phyloP scores from a whole-genome alignment of 2,797 vertebrate species.

The Lerista edwardsae region DNA sequence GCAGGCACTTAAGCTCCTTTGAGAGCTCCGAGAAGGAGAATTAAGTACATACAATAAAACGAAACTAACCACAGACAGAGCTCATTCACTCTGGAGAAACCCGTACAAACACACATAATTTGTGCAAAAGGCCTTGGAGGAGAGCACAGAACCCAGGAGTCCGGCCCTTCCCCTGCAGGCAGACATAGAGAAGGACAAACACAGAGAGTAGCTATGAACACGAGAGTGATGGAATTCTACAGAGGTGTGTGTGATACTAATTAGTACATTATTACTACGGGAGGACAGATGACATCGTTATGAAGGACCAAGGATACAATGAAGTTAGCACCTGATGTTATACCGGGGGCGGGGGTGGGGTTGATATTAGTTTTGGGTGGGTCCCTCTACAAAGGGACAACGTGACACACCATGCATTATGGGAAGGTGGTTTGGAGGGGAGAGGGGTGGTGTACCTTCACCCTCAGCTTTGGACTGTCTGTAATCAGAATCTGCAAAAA shows the following conservation, averaged over 20 bases:
- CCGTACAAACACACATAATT: not conserved
- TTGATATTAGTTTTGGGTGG: not conserved
- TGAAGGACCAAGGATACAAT: not conserved
- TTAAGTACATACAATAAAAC: too few species aligned
- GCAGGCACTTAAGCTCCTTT: too few species aligned
- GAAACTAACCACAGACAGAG: not conserved
- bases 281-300: not conserved
- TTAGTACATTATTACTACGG: slow-evolving; percentile 13
- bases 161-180: not conserved
- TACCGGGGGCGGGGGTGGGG: too few species aligned
- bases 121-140: slow-evolving; percentile 12
- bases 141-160: fast-evolving
- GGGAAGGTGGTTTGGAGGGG: not conserved
- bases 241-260: not conserved
- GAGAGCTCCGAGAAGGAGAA: too few species aligned
- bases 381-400: not conserved
- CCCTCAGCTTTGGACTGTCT: slow-evolving; percentile 81
- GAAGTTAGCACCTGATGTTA: slow-evolving; percentile 16
- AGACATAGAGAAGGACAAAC: not conserved
- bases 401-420: slow-evolving; percentile 7
- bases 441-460: slow-evolving; percentile 80
- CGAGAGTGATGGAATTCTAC: not conserved
- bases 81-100: not conserved
- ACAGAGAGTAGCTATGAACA: fast-evolving
- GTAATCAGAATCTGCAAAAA: slow-evolving; percentile 80